phyloP scores from a whole-genome alignment of 2,797 vertebrate species.

The Microctenopoma steveboyesi region DNA sequence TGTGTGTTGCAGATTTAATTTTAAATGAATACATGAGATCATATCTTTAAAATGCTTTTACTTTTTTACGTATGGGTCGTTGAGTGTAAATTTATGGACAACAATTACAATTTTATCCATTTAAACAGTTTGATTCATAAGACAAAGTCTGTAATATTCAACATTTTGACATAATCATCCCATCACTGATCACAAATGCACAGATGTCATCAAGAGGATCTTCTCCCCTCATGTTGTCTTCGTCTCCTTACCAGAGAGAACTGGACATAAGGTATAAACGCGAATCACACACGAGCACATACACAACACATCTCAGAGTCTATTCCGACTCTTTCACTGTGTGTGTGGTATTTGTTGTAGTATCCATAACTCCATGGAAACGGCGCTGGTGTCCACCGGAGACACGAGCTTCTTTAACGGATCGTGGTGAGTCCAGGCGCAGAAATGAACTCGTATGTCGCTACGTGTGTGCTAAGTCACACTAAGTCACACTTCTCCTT shows the following conservation, averaged over 20 bases:
- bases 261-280: conserved; percentile 85
- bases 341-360: conserved; percentile 45
- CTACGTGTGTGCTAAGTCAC: too few species aligned
- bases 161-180: too few species aligned
- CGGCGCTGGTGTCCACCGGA: conserved; percentile 64
- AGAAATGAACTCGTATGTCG: neutral
- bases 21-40: neutral
- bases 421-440: conserved; percentile 68
- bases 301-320: neutral
- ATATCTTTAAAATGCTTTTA: too few species aligned
- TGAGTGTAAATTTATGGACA: too few species aligned
- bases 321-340: neutral
- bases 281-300: neutral
- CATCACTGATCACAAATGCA: neutral
- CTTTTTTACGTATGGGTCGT: too few species aligned
- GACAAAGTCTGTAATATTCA: too few species aligned
- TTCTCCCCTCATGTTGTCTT: conserved; percentile 78
- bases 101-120: too few species aligned
- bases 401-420: conserved; percentile 73
- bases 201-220: conserved; percentile 86
- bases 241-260: conserved; percentile 85
- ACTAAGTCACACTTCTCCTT: conserved; percentile 14
- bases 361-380: conserved; percentile 72
- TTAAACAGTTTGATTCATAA: too few species aligned
- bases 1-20: neutral